phyloP scores from a whole-genome alignment of 2,113 vertebrate genomes.

The Thomomys bottae region DNA sequence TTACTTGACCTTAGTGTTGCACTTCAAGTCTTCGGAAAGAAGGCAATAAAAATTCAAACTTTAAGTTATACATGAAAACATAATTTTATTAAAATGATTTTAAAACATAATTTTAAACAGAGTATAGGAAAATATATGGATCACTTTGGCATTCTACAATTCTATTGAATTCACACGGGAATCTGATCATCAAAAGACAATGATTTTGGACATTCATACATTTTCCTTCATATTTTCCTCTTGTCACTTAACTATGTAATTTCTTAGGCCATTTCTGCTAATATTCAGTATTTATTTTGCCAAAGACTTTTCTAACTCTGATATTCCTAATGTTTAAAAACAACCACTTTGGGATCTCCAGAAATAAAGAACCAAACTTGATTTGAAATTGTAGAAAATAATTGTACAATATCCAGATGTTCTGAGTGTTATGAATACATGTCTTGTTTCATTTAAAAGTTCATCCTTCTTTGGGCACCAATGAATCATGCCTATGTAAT shows the following conservation, averaged over 20 bases:
- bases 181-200: not conserved
- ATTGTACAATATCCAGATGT: not conserved
- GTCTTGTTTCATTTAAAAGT: too few species aligned
- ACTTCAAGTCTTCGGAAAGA: not conserved
- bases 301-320: not conserved
- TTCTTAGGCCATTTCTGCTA: not conserved
- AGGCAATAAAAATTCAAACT: not conserved
- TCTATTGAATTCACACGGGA: not conserved
- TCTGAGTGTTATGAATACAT: too few species aligned
- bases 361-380: not conserved
- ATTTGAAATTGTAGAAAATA: not conserved
- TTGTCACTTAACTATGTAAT: not conserved
- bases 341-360: not conserved
- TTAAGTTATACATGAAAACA: not conserved
- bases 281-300: not conserved
- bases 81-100: not conserved
- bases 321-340: not conserved
- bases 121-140: not conserved
- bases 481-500: too few species aligned
- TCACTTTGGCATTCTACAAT: not conserved
- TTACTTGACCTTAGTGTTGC: not conserved
- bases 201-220: not conserved
- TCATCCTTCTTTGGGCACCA: too few species aligned
- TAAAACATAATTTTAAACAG: conserved; percentile 1
- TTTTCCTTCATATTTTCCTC: not conserved